These are phyloP conservation scores for Chlamydotis undulata DNA, from an alignment of 2,113 vertebrate genomes.

Conservation along the genomic window DNA sequence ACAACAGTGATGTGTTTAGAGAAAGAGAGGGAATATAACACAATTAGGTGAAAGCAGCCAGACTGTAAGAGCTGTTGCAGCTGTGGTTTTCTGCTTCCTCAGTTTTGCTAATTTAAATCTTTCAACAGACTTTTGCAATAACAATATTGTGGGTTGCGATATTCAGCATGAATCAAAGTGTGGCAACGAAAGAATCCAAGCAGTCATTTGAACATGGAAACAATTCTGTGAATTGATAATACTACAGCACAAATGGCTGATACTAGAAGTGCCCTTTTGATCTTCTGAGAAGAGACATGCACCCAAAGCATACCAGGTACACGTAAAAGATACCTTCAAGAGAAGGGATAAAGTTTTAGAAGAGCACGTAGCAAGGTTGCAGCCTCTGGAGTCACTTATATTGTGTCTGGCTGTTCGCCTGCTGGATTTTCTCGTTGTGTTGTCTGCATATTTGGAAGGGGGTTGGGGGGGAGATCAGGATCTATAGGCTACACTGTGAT, in stretches of 20 bases:
- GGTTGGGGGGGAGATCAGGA: neutral
- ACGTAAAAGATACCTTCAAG: neutral
- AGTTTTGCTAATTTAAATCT: slow-evolving; percentile 4
- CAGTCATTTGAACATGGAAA: neutral
- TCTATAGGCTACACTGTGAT: neutral
- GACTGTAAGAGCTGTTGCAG: neutral
- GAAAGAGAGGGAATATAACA: neutral
- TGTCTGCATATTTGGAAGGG: neutral
- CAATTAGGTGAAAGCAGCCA: neutral
- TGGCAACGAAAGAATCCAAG: neutral
- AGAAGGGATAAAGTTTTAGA: neutral
- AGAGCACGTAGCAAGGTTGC: neutral
- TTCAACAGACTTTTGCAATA: neutral
- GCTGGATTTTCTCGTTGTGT: neutral
- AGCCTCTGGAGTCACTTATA: neutral
- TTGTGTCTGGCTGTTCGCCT: neutral
- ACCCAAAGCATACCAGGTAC: neutral
- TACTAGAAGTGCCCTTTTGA: neutral
- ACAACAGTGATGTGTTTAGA: neutral
- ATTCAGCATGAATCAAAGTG: neutral
- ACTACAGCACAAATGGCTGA: neutral
- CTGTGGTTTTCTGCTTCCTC: neutral
- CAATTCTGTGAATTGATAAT: neutral
- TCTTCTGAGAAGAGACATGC: neutral
- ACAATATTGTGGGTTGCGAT: neutral